Evolutionary conservation across 2,797 vertebrate species (phyloP).

Genomic region (Loris lydekkerianus): DNA sequence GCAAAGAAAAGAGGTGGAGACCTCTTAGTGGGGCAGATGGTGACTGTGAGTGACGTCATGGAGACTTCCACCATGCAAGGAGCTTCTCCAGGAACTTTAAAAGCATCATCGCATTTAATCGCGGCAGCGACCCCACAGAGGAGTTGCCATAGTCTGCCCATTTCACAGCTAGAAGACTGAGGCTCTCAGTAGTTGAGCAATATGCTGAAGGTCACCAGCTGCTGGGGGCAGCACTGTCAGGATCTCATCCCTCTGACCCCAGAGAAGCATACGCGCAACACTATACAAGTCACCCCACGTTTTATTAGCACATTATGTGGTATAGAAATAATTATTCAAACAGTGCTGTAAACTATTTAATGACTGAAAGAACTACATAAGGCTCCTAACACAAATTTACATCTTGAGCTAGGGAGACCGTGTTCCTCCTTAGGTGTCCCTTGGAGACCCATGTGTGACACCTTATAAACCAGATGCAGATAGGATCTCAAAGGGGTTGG

Average conservation of each 20-base stretch:
- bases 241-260: fast-evolving
- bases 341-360: neutral
- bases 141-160: fast-evolving
- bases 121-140: fast-evolving
- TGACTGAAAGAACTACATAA: too few relatives aligned
- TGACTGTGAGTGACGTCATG: fast-evolving
- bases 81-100: neutral
- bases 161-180: neutral
- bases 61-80: fast-evolving
- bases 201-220: neutral
- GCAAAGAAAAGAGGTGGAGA: fast-evolving
- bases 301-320: neutral
- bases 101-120: neutral
- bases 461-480: neutral
- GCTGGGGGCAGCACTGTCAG: fast-evolving
- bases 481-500: neutral
- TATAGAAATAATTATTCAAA: neutral
- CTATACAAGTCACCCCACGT: neutral
- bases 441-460: neutral
- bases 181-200: neutral
- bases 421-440: neutral
- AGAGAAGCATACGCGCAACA: fast-evolving
- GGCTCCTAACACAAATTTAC: neutral
- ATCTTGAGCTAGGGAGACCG: neutral
- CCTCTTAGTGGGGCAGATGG: neutral